These are phyloP conservation scores for Tridacna crocea DNA, from an alignment of 2,888 invertebrate genomes.

Conservation along the genomic window DNA sequence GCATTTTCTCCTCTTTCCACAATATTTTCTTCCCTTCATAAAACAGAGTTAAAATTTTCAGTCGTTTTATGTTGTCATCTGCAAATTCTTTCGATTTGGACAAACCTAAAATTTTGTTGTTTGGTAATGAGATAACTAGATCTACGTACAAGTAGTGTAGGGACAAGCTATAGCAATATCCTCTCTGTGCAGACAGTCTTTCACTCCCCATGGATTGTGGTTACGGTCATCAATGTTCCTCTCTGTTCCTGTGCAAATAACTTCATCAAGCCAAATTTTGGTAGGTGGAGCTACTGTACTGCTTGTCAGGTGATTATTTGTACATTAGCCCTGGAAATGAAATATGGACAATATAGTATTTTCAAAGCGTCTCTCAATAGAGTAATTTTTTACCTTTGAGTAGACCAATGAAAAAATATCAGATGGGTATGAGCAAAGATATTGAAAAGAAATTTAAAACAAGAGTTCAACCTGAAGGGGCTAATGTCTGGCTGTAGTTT, in stretches of 20 bases:
- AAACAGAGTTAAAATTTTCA: too few relatives aligned
- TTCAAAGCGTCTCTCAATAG: too few relatives aligned
- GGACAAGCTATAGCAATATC: conserved; percentile 61
- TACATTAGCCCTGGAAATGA: conserved; percentile 5
- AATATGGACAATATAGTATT: neutral
- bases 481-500: too few relatives aligned
- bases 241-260: conserved; percentile 55
- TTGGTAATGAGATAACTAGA: neutral
- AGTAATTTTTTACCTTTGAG: too few relatives aligned
- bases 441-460: too few relatives aligned
- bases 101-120: neutral
- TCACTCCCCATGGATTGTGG: conserved; percentile 48
- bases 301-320: neutral
- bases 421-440: too few relatives aligned
- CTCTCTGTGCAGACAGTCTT: conserved; percentile 55
- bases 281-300: conserved; percentile 26
- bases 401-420: too few relatives aligned
- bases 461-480: too few relatives aligned
- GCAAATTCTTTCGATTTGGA: too few relatives aligned
- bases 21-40: neutral
- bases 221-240: conserved; percentile 44
- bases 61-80: too few relatives aligned
- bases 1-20: neutral
- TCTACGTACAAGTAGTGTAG: conserved; percentile 45
- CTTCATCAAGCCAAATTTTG: conserved; percentile 63